Evolutionary conservation across 2,888 invertebrate species (phyloP).

Genomic region (Rutpela maculata): DNA sequence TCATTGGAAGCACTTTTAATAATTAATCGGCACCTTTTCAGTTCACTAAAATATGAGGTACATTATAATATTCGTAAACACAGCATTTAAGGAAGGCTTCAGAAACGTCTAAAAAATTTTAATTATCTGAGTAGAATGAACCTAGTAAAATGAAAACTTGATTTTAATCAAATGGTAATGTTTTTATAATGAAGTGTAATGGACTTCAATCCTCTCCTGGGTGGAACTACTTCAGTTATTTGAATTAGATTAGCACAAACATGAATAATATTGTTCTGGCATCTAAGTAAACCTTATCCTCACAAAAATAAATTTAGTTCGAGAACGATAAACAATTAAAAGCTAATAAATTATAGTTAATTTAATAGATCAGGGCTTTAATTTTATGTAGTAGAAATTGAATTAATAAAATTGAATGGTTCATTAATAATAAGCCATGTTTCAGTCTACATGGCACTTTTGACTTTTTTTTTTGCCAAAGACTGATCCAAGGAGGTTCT

Average conservation of each 20-base stretch:
- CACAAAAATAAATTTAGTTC: background rate
- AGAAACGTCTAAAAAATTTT: background rate
- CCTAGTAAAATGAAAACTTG: too few relatives aligned
- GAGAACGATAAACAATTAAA: background rate
- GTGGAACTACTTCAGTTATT: background rate
- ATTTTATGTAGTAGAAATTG: background rate
- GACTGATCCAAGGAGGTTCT: too few relatives aligned
- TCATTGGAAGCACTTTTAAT: background rate
- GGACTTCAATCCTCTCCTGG: background rate
- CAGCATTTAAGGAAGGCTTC: background rate
- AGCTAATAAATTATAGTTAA: background rate
- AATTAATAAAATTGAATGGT: background rate
- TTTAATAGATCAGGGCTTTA: background rate
- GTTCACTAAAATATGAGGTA: too few relatives aligned
- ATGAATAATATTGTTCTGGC: slow-evolving; percentile 9
- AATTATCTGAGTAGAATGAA: background rate
- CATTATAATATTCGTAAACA: too few relatives aligned
- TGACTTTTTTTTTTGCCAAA: too few relatives aligned
- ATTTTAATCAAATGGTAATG: background rate
- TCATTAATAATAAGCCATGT: background rate
- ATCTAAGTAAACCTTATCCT: slow-evolving; percentile 9
- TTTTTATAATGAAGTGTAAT: background rate
- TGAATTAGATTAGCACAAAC: slow-evolving; percentile 11
- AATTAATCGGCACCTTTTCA: too few relatives aligned
- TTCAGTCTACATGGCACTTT: too few relatives aligned